Evolutionary conservation across 2,888 invertebrate species (phyloP).

Genomic region (Nasonovia ribisnigri): DNA sequence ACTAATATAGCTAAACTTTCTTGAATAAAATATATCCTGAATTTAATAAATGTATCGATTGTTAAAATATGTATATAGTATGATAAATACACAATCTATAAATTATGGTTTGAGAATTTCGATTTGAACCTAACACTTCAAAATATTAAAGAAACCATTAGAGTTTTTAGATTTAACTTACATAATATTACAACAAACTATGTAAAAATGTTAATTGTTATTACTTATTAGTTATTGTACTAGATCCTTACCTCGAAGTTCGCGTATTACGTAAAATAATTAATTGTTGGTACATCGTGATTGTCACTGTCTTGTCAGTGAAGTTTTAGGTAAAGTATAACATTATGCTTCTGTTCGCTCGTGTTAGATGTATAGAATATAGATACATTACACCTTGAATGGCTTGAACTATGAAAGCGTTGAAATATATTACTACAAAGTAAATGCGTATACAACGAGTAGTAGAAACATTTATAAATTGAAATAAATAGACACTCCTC

Average conservation of each 20-base stretch:
- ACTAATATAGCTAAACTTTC: no score
- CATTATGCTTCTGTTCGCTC: neutral
- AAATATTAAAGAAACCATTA: neutral
- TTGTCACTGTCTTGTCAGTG: neutral
- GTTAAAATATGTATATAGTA: neutral
- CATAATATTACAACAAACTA: neutral
- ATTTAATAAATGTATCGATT: neutral
- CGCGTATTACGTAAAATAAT: neutral
- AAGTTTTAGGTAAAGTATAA: neutral
- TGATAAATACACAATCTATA: neutral
- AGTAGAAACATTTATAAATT: constrained; percentile 27
- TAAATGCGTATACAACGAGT: neutral
- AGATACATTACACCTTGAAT: neutral
- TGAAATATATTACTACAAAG: neutral
- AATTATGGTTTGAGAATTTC: neutral
- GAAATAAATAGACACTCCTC: constrained; percentile 52
- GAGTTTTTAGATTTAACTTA: neutral
- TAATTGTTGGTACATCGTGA: neutral
- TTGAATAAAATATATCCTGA: neutral
- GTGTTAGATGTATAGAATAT: neutral
- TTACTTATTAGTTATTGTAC: no score
- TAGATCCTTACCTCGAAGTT: neutral
- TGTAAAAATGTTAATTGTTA: neutral
- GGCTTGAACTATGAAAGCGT: neutral
- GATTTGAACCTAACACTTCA: neutral